Evolutionary conservation across 1,140 invertebrate genomes (phyloP).

Genomic region (Schlechtendalia chinensis): DNA sequence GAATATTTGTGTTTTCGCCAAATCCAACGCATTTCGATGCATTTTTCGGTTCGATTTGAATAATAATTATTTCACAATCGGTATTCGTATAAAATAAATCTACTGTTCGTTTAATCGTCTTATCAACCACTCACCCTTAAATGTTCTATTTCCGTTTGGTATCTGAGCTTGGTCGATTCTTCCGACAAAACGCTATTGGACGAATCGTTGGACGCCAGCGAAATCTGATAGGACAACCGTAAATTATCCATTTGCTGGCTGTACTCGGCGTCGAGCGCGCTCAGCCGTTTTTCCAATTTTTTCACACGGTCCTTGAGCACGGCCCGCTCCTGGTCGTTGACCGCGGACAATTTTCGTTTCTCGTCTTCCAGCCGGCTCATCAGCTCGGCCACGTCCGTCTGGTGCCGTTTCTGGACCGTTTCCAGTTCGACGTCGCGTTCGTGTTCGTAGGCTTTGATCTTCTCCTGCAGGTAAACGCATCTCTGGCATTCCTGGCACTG

Average conservation of each 20-base stretch:
- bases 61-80: too few species aligned
- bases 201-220: constrained; percentile 9
- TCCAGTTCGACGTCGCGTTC: constrained; percentile 55
- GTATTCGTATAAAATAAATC: too few species aligned
- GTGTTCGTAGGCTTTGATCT: constrained; percentile 56
- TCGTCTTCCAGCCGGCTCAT: constrained; percentile 59
- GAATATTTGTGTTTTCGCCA: too few species aligned
- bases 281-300: constrained; percentile 67
- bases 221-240: constrained; percentile 63
- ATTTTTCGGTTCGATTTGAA: too few species aligned
- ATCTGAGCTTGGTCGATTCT: constrained; percentile 71
- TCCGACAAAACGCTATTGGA: constrained; percentile 55
- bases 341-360: constrained; percentile 55
- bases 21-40: too few species aligned
- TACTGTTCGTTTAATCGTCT: not conserved
- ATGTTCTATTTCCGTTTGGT: constrained; percentile 84
- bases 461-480: constrained; percentile 63
- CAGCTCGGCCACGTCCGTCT: constrained; percentile 57
- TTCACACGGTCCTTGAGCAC: constrained; percentile 63
- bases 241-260: constrained; percentile 73
- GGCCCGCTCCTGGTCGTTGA: constrained; percentile 59
- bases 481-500: constrained; percentile 59
- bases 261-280: constrained; percentile 73
- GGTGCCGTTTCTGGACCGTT: constrained; percentile 55
- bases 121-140: constrained; percentile 61